Percentiles rank a stretch among this genome's conserved stretches.
These are phyloP conservation scores for Gallirallus australis DNA, from an alignment of 2,797 vertebrate species.

Conservation along the genomic window DNA sequence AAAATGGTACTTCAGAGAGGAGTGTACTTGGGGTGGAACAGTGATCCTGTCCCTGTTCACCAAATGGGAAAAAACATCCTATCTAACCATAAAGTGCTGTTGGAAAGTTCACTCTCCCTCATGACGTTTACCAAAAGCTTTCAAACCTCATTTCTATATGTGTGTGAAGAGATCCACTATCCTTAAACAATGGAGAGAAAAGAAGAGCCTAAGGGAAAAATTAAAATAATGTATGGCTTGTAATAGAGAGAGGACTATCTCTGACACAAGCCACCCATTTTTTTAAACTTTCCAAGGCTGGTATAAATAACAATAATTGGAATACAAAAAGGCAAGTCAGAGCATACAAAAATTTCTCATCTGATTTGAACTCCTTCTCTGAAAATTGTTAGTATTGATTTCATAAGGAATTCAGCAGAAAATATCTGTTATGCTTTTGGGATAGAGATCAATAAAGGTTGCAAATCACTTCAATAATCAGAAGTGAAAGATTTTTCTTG, in stretches of 20 bases:
- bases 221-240: neutral
- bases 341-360: neutral
- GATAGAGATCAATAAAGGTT: constrained; percentile 7
- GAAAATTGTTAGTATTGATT: constrained; percentile 31
- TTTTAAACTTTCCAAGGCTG: neutral
- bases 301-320: neutral
- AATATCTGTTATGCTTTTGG: neutral
- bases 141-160: neutral
- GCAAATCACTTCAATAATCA: constrained; percentile 24
- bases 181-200: neutral
- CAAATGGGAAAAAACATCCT: neutral
- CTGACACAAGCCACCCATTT: neutral
- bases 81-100: neutral
- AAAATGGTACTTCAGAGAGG: neutral
- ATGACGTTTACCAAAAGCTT: neutral
- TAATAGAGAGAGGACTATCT: neutral
- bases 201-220: neutral
- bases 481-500: constrained; percentile 5
- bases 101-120: neutral
- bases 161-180: neutral
- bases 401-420: constrained; percentile 4
- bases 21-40: neutral
- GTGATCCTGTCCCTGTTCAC: neutral
- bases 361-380: neutral
- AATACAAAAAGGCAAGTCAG: neutral